Base-by-base conservation (phyloP, 2,113 vertebrate genomes). In the Vulpes vulpes region DNA sequence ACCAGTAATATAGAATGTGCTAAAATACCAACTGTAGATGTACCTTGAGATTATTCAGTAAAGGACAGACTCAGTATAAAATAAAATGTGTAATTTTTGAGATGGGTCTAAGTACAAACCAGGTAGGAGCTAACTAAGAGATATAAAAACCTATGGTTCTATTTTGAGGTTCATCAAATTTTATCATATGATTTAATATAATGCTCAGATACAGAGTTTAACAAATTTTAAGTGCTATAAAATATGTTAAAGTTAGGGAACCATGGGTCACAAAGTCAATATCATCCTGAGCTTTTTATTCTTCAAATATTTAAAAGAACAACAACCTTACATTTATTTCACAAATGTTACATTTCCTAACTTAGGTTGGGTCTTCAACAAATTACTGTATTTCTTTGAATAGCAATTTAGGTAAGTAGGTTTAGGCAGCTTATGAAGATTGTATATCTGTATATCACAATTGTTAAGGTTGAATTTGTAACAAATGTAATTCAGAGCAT, bases 281-380 rank as follows among this genome's bases (percentile, higher is more conserved):
- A 9, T 55, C 69, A 93, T 20, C 9, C 19, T 81, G 38, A 67
- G 11, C 25, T 65, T 73, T 74, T 10, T 64, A 38, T 19, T 43
- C 32, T n/a, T 15, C 19, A 95, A 89, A 64, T 91, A 91, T 89
- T 90, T 74, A 89, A 71, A 86, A 97, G 38, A 95, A 27, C 4
- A 95, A 15, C 5, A 69, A 43, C 0, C 5, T 87, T 43, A 35
- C 9, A 71, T 84, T 93, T 82, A 14, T 88, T 95, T 86, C 12
- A 65, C 6, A 65, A 59, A 64, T 81, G 1, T 64, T 71, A 62
- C 1, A 25, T 53, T 71, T 89, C 86, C 30, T 78, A 81, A 32
- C 89, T 95, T 93, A 49, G 32, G 5, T 6, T 30, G 35, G 11
- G 49, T 93, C 43, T 5, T 86, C 30, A 93, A 57, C 30, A 85